phyloP scores from a whole-genome alignment of 2,888 invertebrate species.

The Rhopalosiphum nymphaeae region DNA sequence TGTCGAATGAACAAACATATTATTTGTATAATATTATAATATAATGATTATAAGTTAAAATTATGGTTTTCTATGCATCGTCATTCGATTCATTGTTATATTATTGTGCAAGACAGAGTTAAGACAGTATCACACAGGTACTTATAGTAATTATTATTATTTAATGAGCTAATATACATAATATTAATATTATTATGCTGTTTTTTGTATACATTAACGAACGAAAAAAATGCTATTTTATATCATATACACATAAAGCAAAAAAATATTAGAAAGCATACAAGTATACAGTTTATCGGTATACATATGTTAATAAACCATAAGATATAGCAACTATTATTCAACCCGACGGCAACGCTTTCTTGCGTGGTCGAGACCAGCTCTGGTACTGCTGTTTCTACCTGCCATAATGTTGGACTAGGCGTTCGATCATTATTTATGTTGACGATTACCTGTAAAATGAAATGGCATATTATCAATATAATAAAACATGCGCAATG shows the following conservation, averaged over 20 bases:
- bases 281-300: not conserved
- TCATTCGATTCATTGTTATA: too few relatives aligned
- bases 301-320: not conserved
- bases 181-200: too few relatives aligned
- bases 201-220: not conserved
- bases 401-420: not conserved
- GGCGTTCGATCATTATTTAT: not conserved
- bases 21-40: too few relatives aligned
- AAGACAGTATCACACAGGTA: too few relatives aligned
- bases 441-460: not conserved
- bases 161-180: too few relatives aligned
- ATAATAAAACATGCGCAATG: not conserved
- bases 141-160: too few relatives aligned
- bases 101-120: too few relatives aligned
- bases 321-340: not conserved
- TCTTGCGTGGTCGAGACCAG: not conserved
- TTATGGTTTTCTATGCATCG: too few relatives aligned
- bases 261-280: too few relatives aligned
- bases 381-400: not conserved
- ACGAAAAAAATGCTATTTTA: not conserved
- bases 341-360: not conserved
- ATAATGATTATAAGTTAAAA: too few relatives aligned
- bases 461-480: not conserved
- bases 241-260: not conserved
- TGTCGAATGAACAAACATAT: too few relatives aligned